These are phyloP conservation scores for Cephus cinctus DNA, from an alignment of 1,140 invertebrate genomes.

Conservation along the genomic window DNA sequence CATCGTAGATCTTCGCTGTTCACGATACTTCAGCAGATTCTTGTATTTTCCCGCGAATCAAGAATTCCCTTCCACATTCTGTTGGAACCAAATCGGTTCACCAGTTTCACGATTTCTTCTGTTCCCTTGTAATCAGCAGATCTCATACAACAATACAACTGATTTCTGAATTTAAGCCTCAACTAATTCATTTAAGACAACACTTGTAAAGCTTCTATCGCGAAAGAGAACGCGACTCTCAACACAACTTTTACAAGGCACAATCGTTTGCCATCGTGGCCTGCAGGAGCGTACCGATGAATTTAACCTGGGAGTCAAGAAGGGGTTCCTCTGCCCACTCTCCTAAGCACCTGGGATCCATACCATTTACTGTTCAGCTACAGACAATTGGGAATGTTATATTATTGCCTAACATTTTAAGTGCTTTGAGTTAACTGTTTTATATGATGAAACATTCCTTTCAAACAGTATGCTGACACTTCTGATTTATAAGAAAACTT, in stretches of 20 bases:
- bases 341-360: neutral
- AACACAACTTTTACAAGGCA: neutral
- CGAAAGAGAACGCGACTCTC: constrained; percentile 1
- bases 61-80: neutral
- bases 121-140: neutral
- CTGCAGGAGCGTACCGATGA: constrained; percentile 5
- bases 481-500: too few relatives aligned
- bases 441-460: too few relatives aligned
- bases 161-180: neutral
- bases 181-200: neutral
- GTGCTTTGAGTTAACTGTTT: too few relatives aligned
- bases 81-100: neutral
- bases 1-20: neutral
- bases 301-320: too few relatives aligned
- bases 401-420: too few relatives aligned
- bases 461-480: too few relatives aligned
- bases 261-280: constrained; percentile 9
- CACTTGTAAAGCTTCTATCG: constrained; percentile 6
- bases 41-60: neutral
- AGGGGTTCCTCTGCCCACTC: neutral
- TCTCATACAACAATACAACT: neutral
- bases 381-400: too few relatives aligned
- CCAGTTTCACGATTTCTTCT: neutral
- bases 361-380: too few relatives aligned
- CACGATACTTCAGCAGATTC: too few relatives aligned